A percentile compares a stretch with the other conserved stretches of the same genome.
Evolutionary conservation across 92 coral and sea anemone species (phyloP).

Genomic region (Diadumene lineata): DNA sequence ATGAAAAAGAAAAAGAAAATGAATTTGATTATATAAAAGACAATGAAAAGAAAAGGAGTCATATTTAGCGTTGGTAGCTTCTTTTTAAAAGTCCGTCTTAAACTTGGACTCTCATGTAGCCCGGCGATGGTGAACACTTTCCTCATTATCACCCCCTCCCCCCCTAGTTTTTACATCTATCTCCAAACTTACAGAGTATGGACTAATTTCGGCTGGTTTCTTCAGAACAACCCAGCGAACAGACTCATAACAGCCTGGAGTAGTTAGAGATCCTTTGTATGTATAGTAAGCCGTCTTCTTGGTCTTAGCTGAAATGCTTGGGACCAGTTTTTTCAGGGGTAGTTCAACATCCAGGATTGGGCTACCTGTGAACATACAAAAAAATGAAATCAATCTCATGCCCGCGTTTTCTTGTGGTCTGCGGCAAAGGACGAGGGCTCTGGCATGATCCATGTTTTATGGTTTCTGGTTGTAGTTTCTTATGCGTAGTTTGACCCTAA

Average conservation of each 20-base stretch:
- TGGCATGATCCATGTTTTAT: no score
- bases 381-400: no score
- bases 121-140: no score
- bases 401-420: no score
- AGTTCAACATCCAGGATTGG: not conserved
- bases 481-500: no score
- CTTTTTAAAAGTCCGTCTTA: no score
- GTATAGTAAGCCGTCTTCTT: conserved; percentile 24
- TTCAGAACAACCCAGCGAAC: conserved; percentile 56
- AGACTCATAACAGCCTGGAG: conserved; percentile 58
- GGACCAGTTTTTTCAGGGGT: not conserved
- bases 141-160: no score
- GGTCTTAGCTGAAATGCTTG: not conserved
- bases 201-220: not conserved
- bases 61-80: no score
- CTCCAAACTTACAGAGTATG: conserved; percentile 13
- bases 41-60: not conserved
- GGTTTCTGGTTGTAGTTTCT: no score
- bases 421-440: no score
- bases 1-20: not conserved
- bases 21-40: not conserved
- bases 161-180: no score
- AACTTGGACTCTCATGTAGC: no score
- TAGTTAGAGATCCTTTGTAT: conserved; percentile 68
- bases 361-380: not conserved